phyloP scores from a whole-genome alignment of 2,113 vertebrate genomes.

The Zosterops japonicus region DNA sequence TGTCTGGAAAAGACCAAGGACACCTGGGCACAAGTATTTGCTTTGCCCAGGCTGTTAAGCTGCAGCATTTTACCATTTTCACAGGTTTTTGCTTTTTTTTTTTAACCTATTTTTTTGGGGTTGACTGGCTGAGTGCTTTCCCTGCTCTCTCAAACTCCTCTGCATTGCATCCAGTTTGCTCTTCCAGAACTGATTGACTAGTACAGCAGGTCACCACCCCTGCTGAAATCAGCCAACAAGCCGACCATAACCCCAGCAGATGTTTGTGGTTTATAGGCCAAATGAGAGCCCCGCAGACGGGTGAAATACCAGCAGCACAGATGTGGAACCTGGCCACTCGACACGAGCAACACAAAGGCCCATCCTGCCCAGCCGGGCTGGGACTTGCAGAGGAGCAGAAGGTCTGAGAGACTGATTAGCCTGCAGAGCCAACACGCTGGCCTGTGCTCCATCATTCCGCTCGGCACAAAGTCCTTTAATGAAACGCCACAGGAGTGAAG shows the following conservation, averaged over 20 bases:
- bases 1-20: conserved; percentile 7
- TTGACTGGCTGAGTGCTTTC: background rate
- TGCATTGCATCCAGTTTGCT: conserved; percentile 6
- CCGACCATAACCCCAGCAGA: conserved; percentile 75
- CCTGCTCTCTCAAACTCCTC: conserved; percentile 5
- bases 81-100: background rate
- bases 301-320: conserved; percentile 65
- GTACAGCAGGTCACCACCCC: conserved; percentile 29
- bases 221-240: conserved; percentile 62
- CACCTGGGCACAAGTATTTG: background rate
- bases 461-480: conserved; percentile 47
- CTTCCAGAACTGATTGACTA: conserved; percentile 7
- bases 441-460: conserved; percentile 58
- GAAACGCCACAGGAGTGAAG: conserved; percentile 4
- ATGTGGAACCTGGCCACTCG: conserved; percentile 69
- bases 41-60: background rate
- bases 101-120: background rate
- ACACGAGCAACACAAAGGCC: conserved; percentile 38
- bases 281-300: conserved; percentile 63
- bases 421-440: conserved; percentile 36
- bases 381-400: conserved; percentile 76
- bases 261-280: conserved; percentile 74
- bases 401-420: conserved; percentile 75
- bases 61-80: background rate
- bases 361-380: conserved; percentile 44